Base-by-base conservation (phyloP, 2,888 invertebrate species). In the Electrophaes corylata region DNA sequence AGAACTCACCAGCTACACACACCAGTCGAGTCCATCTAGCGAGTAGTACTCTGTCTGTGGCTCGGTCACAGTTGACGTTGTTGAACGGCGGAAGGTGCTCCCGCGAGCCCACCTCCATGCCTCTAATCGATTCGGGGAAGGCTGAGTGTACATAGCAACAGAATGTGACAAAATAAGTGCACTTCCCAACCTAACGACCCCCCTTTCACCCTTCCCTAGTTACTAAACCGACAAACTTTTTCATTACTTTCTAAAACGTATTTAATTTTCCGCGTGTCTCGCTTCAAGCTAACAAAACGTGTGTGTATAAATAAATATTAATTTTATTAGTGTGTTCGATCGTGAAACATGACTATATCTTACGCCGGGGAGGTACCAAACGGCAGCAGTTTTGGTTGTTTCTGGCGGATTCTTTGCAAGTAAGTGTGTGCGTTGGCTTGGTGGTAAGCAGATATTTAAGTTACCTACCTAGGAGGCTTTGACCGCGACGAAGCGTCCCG, bases 351-450 rank as follows among this genome's bases (percentile, higher is more conserved):
- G 97, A 97, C 97, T 79, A 95, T 97, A 81, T 96, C 97, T 58
- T 97, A 97, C 92, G 96, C 96, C 75, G 96, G 96, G 79, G 96
- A 96, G 89, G 97, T 97, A 78, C 97, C 97, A 70, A 97, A 97
- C 87, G 97, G 97, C 82, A 97, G 97, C 93, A 96, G 95, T 91
- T 97, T 97, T 83, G 97, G 97, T 82, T 97, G 97, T 90, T 97
- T 97, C 92, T 97, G 97, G 97, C 95, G 95, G 92, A 96, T 96
- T 85, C 93, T 96, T 77, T 93, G 94, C 93, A 96, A 96, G 96
- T 96, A 92, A 96, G 96, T 88, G 56, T 44, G 49, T 48, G 57
- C 63, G 48, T 46, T 66, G 54, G 55, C 93, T 48, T 16, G 44
- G 60, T 58, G 53, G 57, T 23, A 12, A 16, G 14, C 4, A 14